Conservation (phyloP, 2,888 invertebrate genomes). For the Amblyjoppa fuscipennis region DNA sequence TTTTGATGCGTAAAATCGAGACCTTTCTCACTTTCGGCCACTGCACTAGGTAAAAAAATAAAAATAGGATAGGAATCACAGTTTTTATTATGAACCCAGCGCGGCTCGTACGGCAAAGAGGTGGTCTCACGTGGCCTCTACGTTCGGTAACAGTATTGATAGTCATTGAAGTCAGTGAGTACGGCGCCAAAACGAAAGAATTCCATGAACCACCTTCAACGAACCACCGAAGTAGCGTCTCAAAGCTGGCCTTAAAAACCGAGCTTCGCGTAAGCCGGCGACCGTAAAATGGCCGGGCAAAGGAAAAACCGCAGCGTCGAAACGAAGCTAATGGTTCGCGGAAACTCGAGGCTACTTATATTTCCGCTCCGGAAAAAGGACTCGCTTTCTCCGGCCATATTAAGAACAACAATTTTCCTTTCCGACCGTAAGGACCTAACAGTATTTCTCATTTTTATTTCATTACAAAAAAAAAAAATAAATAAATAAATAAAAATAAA, state of each 20-base stretch:
- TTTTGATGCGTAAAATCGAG: too few relatives aligned
- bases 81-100: too few relatives aligned
- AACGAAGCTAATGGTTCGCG: slow-evolving; percentile 5
- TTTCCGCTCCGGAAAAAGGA: not conserved
- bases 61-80: too few relatives aligned
- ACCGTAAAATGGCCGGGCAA: not conserved
- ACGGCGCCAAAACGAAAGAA: not conserved
- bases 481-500: too few relatives aligned
- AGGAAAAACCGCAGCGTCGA: not conserved
- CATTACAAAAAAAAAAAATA: not conserved
- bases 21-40: too few relatives aligned
- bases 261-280: not conserved
- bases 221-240: not conserved
- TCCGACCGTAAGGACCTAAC: not conserved
- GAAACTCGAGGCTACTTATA: slow-evolving; percentile 4
- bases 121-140: too few relatives aligned
- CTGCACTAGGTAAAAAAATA: too few relatives aligned
- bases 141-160: too few relatives aligned
- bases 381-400: not conserved
- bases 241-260: not conserved
- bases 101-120: too few relatives aligned
- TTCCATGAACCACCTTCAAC: not conserved
- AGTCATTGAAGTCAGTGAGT: too few relatives aligned
- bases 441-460: slow-evolving; percentile 6
- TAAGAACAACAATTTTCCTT: slow-evolving; percentile 6